phyloP scores from a whole-genome alignment of 2,113 vertebrate species.

The Pelodiscus sinensis region DNA sequence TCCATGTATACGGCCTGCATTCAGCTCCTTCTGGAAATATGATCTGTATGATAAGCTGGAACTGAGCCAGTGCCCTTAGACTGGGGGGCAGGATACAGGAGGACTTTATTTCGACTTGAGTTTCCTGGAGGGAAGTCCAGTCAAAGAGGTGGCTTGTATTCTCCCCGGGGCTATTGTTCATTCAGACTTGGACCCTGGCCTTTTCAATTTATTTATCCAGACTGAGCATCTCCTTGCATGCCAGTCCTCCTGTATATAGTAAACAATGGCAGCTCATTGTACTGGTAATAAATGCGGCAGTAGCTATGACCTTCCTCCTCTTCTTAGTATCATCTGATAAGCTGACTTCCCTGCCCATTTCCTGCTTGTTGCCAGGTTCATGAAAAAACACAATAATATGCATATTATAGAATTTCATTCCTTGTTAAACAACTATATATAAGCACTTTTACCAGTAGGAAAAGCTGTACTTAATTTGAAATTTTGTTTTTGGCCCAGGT shows the following conservation, averaged over 20 bases:
- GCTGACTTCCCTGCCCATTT: neutral
- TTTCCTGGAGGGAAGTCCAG: constrained; percentile 75
- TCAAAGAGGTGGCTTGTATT: constrained; percentile 48
- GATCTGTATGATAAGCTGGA: constrained; percentile 53
- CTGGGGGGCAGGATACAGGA: constrained; percentile 70
- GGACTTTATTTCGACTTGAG: constrained; percentile 42
- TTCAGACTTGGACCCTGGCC: constrained; percentile 35
- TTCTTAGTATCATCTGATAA: neutral
- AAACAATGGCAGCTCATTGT: constrained; percentile 40
- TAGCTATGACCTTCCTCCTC: neutral
- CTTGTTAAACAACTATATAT: neutral
- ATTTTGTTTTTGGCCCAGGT: neutral
- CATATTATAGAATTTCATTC: neutral
- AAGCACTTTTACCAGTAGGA: neutral
- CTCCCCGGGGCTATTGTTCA: constrained; percentile 64
- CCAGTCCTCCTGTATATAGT: constrained; percentile 33
- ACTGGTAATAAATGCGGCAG: neutral
- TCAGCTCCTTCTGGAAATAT: constrained; percentile 47
- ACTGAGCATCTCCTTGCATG: constrained; percentile 50
- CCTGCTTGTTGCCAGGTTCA: neutral
- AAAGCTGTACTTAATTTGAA: neutral
- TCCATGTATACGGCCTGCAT: constrained; percentile 4
- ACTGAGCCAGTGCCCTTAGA: constrained; percentile 23
- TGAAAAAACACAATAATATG: neutral
- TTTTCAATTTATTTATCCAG: constrained; percentile 60